phyloP scores from a whole-genome alignment of 2,888 invertebrate genomes.

The Euzophera pinguis region DNA sequence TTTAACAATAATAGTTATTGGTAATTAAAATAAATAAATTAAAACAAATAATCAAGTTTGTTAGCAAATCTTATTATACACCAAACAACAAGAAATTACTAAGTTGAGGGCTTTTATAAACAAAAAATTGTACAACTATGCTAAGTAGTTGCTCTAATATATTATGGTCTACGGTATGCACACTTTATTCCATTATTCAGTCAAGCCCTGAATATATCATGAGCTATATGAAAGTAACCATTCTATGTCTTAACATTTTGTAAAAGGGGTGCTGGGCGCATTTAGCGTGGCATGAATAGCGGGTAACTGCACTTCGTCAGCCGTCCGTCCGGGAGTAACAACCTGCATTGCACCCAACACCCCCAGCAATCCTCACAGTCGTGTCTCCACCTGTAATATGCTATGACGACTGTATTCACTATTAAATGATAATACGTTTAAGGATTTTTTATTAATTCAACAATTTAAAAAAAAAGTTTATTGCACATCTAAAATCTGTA shows the following conservation, averaged over 20 bases:
- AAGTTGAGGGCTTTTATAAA: no score
- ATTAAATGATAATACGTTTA: not conserved
- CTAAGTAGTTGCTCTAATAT: no score
- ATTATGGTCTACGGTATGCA: no score
- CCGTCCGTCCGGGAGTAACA: slow-evolving; percentile 71
- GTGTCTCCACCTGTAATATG: slow-evolving; percentile 39
- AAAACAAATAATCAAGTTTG: no score
- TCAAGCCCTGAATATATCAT: no score
- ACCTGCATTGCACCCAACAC: slow-evolving; percentile 57
- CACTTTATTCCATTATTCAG: no score
- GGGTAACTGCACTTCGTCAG: slow-evolving; percentile 77
- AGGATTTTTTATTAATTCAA: not conserved
- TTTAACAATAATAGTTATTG: no score
- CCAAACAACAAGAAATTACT: no score
- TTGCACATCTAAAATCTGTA: not conserved
- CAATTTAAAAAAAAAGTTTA: not conserved
- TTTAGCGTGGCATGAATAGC: slow-evolving; percentile 71
- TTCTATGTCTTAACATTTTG: not conserved
- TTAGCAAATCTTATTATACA: no score
- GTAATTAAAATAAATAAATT: no score
- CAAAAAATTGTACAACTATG: no score
- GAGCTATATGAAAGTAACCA: not conserved
- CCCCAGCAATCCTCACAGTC: slow-evolving; percentile 33
- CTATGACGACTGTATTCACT: not conserved
- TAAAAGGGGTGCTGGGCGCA: slow-evolving; percentile 48